A percentile compares a stretch with the other conserved stretches of the same genome.
These are phyloP conservation scores for Tupaia tana DNA, from an alignment of 2,113 vertebrate genomes.

Conservation along the genomic window DNA sequence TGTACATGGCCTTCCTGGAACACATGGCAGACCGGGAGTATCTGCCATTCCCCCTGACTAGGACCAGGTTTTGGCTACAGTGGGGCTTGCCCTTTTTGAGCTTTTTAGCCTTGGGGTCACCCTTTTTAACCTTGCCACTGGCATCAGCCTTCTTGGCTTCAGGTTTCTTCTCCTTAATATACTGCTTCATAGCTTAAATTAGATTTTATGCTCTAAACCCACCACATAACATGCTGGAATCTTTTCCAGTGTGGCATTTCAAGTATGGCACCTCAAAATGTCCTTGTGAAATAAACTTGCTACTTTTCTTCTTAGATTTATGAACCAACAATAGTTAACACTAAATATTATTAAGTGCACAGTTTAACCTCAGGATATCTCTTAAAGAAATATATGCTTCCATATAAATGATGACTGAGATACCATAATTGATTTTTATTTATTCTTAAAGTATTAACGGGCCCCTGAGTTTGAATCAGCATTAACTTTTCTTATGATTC, in stretches of 20 bases:
- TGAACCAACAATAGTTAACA: background rate
- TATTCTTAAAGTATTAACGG: constrained; percentile 27
- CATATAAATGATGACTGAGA: constrained; percentile 38
- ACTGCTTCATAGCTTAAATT: background rate
- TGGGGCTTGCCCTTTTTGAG: too few relatives aligned
- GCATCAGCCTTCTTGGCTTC: too few relatives aligned
- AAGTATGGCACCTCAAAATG: background rate
- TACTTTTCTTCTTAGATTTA: constrained; percentile 57
- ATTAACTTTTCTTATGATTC: constrained; percentile 5
- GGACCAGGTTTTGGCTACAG: too few relatives aligned
- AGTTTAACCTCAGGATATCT: background rate
- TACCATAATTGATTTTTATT: background rate
- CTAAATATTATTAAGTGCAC: background rate
- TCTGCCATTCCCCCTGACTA: too few relatives aligned
- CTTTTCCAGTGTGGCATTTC: background rate
- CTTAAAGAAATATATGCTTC: constrained; percentile 40
- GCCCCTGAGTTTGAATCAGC: background rate
- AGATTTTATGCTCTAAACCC: background rate
- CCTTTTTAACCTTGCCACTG: too few relatives aligned
- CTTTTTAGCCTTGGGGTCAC: too few relatives aligned
- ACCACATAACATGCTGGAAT: background rate
- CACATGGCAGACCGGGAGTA: too few relatives aligned
- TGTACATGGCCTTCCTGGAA: too few relatives aligned
- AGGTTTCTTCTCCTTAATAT: too few relatives aligned
- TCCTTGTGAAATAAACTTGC: constrained; percentile 35